phyloP scores from a whole-genome alignment of 2,113 vertebrate species.

The Pteruthius melanotis region DNA sequence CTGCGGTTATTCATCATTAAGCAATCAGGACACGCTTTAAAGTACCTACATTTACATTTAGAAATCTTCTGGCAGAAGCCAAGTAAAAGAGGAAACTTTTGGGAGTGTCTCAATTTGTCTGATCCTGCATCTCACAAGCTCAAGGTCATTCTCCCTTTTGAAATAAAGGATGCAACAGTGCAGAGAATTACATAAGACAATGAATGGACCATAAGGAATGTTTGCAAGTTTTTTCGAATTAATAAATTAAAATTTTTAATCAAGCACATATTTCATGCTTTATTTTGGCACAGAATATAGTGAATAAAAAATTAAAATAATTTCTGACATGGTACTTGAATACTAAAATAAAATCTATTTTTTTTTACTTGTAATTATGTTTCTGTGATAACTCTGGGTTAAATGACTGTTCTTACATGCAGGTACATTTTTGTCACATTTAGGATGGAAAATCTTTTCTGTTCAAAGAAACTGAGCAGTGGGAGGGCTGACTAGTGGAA shows the following conservation, averaged over 20 bases:
- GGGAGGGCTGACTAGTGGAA: neutral
- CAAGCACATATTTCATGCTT: neutral
- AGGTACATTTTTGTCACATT: neutral
- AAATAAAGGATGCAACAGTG: neutral
- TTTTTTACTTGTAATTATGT: neutral
- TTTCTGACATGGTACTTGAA: neutral
- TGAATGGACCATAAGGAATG: neutral
- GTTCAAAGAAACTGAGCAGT: neutral
- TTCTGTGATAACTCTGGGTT: neutral
- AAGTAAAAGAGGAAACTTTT: neutral
- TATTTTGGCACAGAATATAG: accelerated
- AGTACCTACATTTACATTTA: conserved; percentile 3
- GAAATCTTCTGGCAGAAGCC: neutral
- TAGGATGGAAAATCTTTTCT: neutral
- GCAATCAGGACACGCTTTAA: neutral
- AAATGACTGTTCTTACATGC: neutral
- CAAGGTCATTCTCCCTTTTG: neutral
- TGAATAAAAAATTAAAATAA: neutral
- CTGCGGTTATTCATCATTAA: neutral
- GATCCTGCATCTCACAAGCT: neutral
- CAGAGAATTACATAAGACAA: neutral
- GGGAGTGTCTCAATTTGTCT: neutral
- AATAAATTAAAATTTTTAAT: neutral
- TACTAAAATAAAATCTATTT: neutral
- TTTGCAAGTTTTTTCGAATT: neutral